Evolutionary conservation across 1,140 invertebrate genomes (phyloP).

Genomic region (Phymastichus coffea): DNA sequence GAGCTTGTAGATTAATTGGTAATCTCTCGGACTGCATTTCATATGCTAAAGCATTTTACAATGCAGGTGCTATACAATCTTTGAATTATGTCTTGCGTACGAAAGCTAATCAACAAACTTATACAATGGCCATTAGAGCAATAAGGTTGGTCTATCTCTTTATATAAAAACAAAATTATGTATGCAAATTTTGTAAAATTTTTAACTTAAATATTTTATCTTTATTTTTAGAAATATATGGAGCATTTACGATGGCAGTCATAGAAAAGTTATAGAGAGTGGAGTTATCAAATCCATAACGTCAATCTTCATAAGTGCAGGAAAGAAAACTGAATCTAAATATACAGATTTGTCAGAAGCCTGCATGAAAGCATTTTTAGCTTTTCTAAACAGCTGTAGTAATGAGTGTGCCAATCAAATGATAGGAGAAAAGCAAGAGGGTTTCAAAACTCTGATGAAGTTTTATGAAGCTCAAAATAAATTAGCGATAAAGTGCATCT

Average conservation of each 20-base stretch:
- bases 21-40: conserved; percentile 45
- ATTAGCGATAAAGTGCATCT: conserved; percentile 43
- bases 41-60: conserved; percentile 42
- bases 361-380: conserved; percentile 43
- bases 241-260: conserved; percentile 37
- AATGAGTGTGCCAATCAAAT: conserved; percentile 39
- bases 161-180: too few relatives aligned
- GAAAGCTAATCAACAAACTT: conserved; percentile 37
- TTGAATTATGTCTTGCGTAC: conserved; percentile 33
- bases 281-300: conserved; percentile 38
- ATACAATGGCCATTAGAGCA: conserved; percentile 45
- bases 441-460: conserved; percentile 39
- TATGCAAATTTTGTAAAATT: not conserved
- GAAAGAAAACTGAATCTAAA: conserved; percentile 31
- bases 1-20: conserved; percentile 47
- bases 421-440: conserved; percentile 33
- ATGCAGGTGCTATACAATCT: conserved; percentile 36
- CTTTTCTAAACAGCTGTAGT: conserved; percentile 35
- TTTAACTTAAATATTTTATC: not conserved
- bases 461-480: conserved; percentile 34
- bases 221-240: conserved; percentile 45
- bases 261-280: conserved; percentile 38
- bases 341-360: conserved; percentile 37
- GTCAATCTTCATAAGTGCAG: conserved; percentile 35
- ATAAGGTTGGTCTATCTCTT: conserved; percentile 36